Percentiles rank a stretch among this genome's conserved stretches.
Evolutionary conservation across 2,113 vertebrate genomes (phyloP).

Genomic region (Willisornis vidua): DNA sequence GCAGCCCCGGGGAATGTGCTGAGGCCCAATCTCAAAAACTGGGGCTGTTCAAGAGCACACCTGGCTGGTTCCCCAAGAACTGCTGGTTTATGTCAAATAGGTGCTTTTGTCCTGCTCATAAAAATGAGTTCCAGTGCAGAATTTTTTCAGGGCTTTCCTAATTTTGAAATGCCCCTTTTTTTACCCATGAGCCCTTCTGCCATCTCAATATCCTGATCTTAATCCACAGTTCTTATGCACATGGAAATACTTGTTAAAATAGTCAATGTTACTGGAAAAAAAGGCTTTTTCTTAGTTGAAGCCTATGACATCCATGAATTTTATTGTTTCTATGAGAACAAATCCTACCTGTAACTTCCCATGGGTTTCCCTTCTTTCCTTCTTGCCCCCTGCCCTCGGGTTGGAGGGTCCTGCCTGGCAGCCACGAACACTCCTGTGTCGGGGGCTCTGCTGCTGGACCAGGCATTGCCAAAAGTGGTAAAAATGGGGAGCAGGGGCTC

Average conservation of each 20-base stretch:
- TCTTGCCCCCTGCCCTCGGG: not conserved
- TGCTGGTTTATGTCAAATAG: not conserved
- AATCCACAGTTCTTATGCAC: not conserved
- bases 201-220: not conserved
- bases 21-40: rapidly evolving
- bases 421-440: not conserved
- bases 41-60: not conserved
- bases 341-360: not conserved
- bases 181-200: not conserved
- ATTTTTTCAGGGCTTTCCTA: not conserved
- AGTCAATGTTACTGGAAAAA: rapidly evolving
- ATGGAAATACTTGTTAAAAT: not conserved
- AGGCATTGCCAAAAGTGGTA: not conserved
- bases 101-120: not conserved
- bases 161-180: not conserved
- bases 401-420: not conserved
- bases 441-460: not conserved
- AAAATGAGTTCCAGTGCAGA: not conserved
- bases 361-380: not conserved
- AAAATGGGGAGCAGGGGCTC: not conserved
- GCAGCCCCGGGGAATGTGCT: rapidly evolving
- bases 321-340: not conserved
- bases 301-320: not conserved
- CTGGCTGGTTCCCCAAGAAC: not conserved
- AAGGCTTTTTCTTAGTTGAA: not conserved